A percentile compares a stretch with the other conserved stretches of the same genome.
Conservation (phyloP, 2,888 invertebrate genomes). For the Crocallis elinguaria region DNA sequence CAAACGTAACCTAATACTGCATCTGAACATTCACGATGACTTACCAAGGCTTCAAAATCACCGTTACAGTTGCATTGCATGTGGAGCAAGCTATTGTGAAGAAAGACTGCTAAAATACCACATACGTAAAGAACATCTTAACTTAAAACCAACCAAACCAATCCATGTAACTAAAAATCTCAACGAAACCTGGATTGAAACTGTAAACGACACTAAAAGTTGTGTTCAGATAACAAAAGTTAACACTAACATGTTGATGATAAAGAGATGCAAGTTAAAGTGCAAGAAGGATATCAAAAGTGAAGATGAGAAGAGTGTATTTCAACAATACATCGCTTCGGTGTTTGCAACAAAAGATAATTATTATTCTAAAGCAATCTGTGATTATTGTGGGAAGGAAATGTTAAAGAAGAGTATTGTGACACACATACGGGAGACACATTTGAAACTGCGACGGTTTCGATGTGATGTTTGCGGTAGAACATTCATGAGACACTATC, state of each 20-base stretch:
- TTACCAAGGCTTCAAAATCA: conserved; percentile 21
- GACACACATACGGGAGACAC: conserved; percentile 64
- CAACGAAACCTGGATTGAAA: conserved; percentile 71
- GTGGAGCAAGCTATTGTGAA: conserved; percentile 58
- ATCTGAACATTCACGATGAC: conserved; percentile 63
- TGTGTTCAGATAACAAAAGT: conserved; percentile 70
- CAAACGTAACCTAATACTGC: conserved; percentile 59
- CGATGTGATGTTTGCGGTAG: conserved; percentile 52
- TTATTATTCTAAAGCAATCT: conserved; percentile 62
- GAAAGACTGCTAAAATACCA: conserved; percentile 60
- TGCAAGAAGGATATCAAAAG: conserved; percentile 23
- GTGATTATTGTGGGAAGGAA: conserved; percentile 70
- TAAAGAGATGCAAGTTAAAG: conserved; percentile 52
- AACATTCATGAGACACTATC: conserved; percentile 60
- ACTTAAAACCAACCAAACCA: conserved; percentile 42
- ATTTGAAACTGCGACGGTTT: conserved; percentile 60
- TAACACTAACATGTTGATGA: conserved; percentile 58
- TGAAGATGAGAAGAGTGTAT: conserved; percentile 25
- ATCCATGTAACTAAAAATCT: conserved; percentile 45
- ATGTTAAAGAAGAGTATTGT: conserved; percentile 72
- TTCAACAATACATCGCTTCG: conserved; percentile 45
- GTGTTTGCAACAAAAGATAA: conserved; percentile 50
- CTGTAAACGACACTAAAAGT: conserved; percentile 50
- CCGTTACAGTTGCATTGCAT: conserved; percentile 57
- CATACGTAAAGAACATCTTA: conserved; percentile 62